These are phyloP conservation scores for Tympanuchus pallidicinctus DNA, from an alignment of 2,113 vertebrate genomes.

Conservation along the genomic window DNA sequence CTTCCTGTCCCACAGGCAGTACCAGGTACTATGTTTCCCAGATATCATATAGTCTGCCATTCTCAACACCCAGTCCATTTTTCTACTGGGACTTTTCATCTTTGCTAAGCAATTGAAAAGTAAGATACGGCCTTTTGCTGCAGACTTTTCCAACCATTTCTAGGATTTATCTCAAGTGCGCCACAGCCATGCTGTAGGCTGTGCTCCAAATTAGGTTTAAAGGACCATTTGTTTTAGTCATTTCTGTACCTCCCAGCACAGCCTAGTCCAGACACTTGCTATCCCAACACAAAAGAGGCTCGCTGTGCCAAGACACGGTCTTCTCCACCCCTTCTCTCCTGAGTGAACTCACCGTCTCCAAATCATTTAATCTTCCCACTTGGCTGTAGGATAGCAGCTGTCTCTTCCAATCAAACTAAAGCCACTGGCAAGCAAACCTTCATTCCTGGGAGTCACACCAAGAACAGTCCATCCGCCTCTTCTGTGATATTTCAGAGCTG, in stretches of 20 bases:
- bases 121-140: background rate
- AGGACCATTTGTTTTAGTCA: slow-evolving; percentile 47
- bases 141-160: slow-evolving; percentile 20
- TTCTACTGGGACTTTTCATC: background rate
- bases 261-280: slow-evolving; percentile 25
- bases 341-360: slow-evolving; percentile 46
- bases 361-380: slow-evolving; percentile 41
- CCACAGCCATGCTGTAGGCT: background rate
- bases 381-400: background rate
- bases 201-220: slow-evolving; percentile 55
- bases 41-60: background rate
- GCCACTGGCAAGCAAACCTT: slow-evolving; percentile 25
- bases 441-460: slow-evolving; percentile 53
- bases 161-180: slow-evolving; percentile 44
- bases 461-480: background rate
- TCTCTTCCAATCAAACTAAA: slow-evolving; percentile 44
- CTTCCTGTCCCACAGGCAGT: background rate
- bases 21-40: background rate
- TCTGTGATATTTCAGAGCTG: slow-evolving; percentile 1
- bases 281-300: background rate
- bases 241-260: slow-evolving; percentile 43
- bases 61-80: background rate
- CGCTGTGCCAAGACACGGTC: slow-evolving; percentile 16
- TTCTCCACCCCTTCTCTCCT: slow-evolving; percentile 46
- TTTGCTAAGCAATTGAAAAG: background rate